Evolutionary conservation across 1,140 invertebrate genomes (phyloP).

Genomic region (Brachionus angularis): DNA sequence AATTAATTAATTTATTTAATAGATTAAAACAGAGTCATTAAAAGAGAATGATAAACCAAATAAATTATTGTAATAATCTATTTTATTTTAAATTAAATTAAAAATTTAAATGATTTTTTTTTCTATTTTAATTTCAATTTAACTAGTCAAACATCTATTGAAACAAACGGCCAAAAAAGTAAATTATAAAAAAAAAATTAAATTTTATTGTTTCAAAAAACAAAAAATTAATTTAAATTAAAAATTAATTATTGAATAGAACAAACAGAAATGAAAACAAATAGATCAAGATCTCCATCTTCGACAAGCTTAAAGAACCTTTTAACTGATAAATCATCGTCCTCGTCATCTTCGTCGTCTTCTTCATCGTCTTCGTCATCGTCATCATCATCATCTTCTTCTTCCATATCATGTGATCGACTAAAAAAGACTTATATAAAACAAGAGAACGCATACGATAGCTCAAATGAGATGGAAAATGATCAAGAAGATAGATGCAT

Average conservation of each 20-base stretch:
- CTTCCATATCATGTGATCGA: background rate
- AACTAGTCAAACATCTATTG: too few relatives aligned
- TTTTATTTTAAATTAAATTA: slow-evolving; percentile 1
- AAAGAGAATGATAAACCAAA: slow-evolving; percentile 39
- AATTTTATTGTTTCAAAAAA: too few relatives aligned
- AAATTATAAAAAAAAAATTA: too few relatives aligned
- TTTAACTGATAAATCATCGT: background rate
- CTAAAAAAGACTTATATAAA: background rate
- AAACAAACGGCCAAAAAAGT: too few relatives aligned
- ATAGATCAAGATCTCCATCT: slow-evolving; percentile 19
- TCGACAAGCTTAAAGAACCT: slow-evolving; percentile 23
- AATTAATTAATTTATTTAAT: too few relatives aligned
- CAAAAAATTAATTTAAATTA: background rate
- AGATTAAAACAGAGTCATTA: slow-evolving; percentile 30
- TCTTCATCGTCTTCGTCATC: slow-evolving; percentile 21
- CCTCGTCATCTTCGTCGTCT: background rate
- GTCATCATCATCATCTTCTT: background rate
- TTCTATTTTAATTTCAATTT: too few relatives aligned
- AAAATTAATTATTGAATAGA: background rate
- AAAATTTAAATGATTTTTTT: background rate
- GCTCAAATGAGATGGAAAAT: slow-evolving; percentile 12
- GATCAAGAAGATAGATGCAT: background rate
- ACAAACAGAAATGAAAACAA: too few relatives aligned
- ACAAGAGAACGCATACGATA: background rate
- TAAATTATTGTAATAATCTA: too few relatives aligned